Evolutionary conservation across 2,888 invertebrate species (phyloP).

Genomic region (Eutolmus rufibarbis): DNA sequence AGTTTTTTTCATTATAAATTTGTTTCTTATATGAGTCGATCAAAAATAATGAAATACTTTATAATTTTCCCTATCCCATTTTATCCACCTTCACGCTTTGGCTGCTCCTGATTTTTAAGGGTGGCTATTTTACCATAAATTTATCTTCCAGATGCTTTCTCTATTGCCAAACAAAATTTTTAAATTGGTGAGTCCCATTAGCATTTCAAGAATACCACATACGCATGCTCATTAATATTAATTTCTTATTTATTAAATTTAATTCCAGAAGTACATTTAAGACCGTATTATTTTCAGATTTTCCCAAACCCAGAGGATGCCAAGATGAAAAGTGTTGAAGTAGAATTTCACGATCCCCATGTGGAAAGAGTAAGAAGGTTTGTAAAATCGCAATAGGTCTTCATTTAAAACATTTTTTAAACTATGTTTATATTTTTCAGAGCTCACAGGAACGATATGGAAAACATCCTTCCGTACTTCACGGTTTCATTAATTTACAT

Average conservation of each 20-base stretch:
- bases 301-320: constrained; percentile 63
- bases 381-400: constrained; percentile 41
- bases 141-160: constrained; percentile 3
- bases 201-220: background rate
- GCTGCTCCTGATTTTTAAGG: background rate
- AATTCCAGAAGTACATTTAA: background rate
- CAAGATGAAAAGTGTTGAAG: constrained; percentile 56
- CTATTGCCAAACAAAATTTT: background rate
- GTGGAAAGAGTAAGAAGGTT: constrained; percentile 66
- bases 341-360: constrained; percentile 62
- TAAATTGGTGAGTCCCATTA: background rate
- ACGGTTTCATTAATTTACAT: constrained; percentile 67
- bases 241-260: background rate
- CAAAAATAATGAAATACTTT: too few relatives aligned
- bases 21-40: too few relatives aligned
- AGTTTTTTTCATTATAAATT: too few relatives aligned
- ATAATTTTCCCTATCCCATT: too few relatives aligned
- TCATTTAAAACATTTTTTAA: background rate
- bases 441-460: constrained; percentile 74
- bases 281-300: constrained; percentile 53
- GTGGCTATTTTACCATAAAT: background rate
- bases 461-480: constrained; percentile 72
- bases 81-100: background rate
- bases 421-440: constrained; percentile 59
- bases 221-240: background rate